Base-by-base conservation (phyloP, 2,888 invertebrate genomes). In the Cyrtodaria siliqua region DNA sequence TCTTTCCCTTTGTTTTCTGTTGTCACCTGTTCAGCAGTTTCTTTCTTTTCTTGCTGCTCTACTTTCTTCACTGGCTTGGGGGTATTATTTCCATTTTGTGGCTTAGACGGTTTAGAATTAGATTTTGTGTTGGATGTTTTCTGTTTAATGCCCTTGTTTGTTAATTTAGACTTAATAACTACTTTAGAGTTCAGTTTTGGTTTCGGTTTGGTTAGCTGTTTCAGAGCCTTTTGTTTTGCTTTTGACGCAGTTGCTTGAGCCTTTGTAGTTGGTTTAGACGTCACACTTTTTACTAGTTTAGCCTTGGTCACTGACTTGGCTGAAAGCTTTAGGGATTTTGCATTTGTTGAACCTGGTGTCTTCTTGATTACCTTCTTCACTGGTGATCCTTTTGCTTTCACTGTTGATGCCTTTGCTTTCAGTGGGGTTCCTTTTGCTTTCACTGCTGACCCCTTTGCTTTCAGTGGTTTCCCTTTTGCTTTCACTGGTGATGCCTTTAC, bases 211-310 rank as follows among this genome's bases (percentile, higher is more conserved):
- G 16, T 24, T n/a, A 40, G 40, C 8, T 29, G 40, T 53, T 40
- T 42, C 6, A 38, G 16, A 6, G 62, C 44, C 52, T 76, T 76
- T 23, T 61, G 16, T 23, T 70, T 70, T 1, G 66, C 56, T 42
- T 67, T 61, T n/a, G 67, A 14, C 26, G 44, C 52, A 16, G 47
- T 55, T 27, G 56, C 24, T 23, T 56, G 14, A 6, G 56, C 38
- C 40, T 56, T 33, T 12, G 52, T 47, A 27, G 69, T 42, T 33
- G 73, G 44, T 33, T 70, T 70, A 3, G 62, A 42, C 38, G 56
- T 62, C 4, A 66, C 29, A 40, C 27, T 29, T 53, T 56, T 56
- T 20, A n/a, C 23, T 3, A 20, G 20, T 38, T 33, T 56, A 18
- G 14, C 29, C n/a, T 2, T 23, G 8, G 50, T 23, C 2, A 20